Base-by-base conservation (phyloP, 2,888 invertebrate genomes). In the Tolmerus cingulatus region DNA sequence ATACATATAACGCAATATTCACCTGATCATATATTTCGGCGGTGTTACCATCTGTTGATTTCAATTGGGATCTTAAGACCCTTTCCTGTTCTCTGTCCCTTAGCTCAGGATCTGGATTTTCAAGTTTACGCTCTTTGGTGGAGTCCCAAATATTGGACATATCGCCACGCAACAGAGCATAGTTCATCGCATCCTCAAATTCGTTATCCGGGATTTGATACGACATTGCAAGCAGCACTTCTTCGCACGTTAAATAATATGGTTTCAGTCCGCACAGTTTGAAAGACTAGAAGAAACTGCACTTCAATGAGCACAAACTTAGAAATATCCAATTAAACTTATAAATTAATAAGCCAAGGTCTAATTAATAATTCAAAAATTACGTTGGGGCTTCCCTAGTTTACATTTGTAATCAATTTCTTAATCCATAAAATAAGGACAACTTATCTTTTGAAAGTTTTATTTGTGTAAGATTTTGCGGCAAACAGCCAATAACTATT, bases 21-120 rank as follows among this genome's bases (percentile, higher is more conserved):
- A 90, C 90, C 87, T 90, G 90, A 90, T 95, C 95, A 90, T 95
- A 95, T 66, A 93, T 92, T 90, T 95, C 95, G 66, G 94, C 93
- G 5, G 93, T 94, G 89, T 94, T 93, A 4, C 95, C 95, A 91
- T 95, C 94, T 88, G 93, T 93, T 0, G 94, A 94, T 85, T 94
- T 93, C 14, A 95, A 90, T 90, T 92, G 90, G 57, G 93, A 93
- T 76, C 95, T 93, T 88, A 93, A 93, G 0, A 86, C 86, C 9
- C 91, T 89, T 23, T 89, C 88, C 5, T 88, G 89, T 51, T 90
- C 90, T 9, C 90, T 86, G 16, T 74, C 74, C 12, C 43, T 74
- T n/a, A 40, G 14, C 30, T 43, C 85, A 30, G 85, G 85, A 85
- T 85, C 74, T 0, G 23, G 19, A 14, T 85, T 43, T 14, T 46